Evolutionary conservation across 64 coral and sea anemone species (phyloP), one percentile per base, ranked within the genome.

Genomic region (Stichodactyla helianthus): DNA sequence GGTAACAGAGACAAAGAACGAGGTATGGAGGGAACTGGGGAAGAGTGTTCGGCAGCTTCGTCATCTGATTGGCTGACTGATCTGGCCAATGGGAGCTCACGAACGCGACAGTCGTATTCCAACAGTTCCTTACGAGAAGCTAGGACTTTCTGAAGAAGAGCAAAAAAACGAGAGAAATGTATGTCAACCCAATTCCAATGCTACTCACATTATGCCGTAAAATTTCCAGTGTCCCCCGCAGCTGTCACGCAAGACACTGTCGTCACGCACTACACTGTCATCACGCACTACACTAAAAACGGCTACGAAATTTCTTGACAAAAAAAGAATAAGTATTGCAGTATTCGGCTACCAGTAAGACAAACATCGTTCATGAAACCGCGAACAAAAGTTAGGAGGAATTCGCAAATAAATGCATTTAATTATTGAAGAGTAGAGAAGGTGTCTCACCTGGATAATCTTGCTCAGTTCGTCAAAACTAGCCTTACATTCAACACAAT

Each of bases 391-490:
- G 35, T 44, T 44, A 44, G 35, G 35, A 44, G 1, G 35, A 44
- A 44, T n/a, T 19, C 62, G 18, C 20, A 20, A 65, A n/a, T 65
- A 3, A 44, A 9, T 65, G 6, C 62, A 65, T 6, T 6, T n/a
- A n/a, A n/a, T 65, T 12, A 65, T 5, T 2, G 2, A 44, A 44
- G 35, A 44, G 35, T 44, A 44, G 35, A 44, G 35, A 44, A 44
- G 35, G 2, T 44, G 35, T 13, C 87, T 58, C 51, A 94, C 95
- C 93, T 98, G 95, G 10, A 89, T 94, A 82, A 98, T 98, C 87
- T 98, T 98, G 82, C 95, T 98, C 28, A 98, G 90, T 63, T 98
- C 95, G 83, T 98, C 95, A 86, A 98, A 98, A 27, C 87, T 98
- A 51, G 85, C 90, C 83, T 98, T 98, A 61, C 95, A 98, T 56